Evolutionary conservation across 35 echinoderm and acorn worm species (phyloP), one percentile per base, ranked within the genome.

Genomic region (Ophiothrix spiculata): DNA sequence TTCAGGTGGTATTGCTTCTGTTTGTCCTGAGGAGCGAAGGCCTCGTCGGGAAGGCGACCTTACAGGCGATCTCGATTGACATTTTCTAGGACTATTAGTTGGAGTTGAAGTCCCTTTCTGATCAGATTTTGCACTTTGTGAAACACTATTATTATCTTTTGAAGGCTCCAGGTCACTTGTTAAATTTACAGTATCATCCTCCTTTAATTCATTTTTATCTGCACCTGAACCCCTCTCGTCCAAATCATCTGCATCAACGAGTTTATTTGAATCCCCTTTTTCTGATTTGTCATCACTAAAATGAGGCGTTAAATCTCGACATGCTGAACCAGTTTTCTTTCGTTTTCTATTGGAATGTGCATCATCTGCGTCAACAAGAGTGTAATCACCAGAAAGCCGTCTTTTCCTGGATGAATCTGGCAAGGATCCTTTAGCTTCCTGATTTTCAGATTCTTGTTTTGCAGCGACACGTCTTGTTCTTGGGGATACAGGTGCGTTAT

Each of bases 221-320:
- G 35, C 63, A 37, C 32, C 60, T 69, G 25, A n/a, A 10, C 29
- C 60, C 17, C 29, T 25, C 3, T 69, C 25, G 3, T 69, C 6
- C 2, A 69, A 15, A 2, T 69, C 60, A 69, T 69, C 60, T 69
- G 8, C 29, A n/a, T 69, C 60, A 69, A 15, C 2, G 10, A 25
- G 17, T 69, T 15, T 1, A 15, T 12, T 69, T 25, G 23, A 69
- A 4, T 69, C 81, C 36, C 28, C 19, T 35, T 60, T 37, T 35
- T 33, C 49, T 25, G 54, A 34, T 35, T 60, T 84, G 4, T 32
- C 31, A 15, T 79, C 84, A 8, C 39, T 35, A 83, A 90, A 90
- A 16, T 90, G 80, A 76, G 83, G 37, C 0, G 45, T 77, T 37
- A 90, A 75, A 60, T 90, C 81, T 74, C 81, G 39, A 25, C 88